phyloP scores from a whole-genome alignment of 2,888 invertebrate genomes.

The Andrena marginata region DNA sequence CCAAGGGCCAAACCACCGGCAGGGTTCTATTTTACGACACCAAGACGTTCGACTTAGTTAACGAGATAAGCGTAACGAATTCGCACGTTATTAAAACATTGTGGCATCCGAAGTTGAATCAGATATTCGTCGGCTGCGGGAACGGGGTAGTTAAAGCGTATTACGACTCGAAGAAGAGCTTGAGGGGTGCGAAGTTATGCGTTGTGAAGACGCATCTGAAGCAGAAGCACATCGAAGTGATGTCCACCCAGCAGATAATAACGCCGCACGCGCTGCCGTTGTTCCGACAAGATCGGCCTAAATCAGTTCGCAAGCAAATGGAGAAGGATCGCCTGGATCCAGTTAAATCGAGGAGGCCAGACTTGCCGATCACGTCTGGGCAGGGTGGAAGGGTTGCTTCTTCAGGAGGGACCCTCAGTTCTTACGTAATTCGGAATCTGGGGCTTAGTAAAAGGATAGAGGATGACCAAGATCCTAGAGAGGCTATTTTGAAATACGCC shows the following conservation, averaged over 20 bases:
- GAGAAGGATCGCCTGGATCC: slow-evolving; percentile 96
- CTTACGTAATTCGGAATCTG: slow-evolving; percentile 97
- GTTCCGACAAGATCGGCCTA: slow-evolving; percentile 96
- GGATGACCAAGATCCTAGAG: slow-evolving; percentile 96
- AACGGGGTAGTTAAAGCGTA: slow-evolving; percentile 96
- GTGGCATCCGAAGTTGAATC: slow-evolving; percentile 99
- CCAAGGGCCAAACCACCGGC: slow-evolving; percentile 88
- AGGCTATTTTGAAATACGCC: slow-evolving; percentile 97
- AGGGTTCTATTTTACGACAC: slow-evolving; percentile 92
- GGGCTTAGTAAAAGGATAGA: slow-evolving; percentile 96
- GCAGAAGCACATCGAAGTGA: slow-evolving; percentile 93
- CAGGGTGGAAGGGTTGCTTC: slow-evolving; percentile 97
- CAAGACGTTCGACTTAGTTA: slow-evolving; percentile 90
- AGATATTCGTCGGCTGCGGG: slow-evolving; percentile 96
- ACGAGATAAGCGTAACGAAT: slow-evolving; percentile 91
- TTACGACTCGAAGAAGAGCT: slow-evolving; percentile 94
- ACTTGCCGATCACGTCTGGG: slow-evolving; percentile 94
- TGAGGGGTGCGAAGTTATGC: slow-evolving; percentile 96
- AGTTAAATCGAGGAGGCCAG: slow-evolving; percentile 92
- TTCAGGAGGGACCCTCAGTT: slow-evolving; percentile 97
- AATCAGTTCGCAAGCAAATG: slow-evolving; percentile 95
- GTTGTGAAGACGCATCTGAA: slow-evolving; percentile 93
- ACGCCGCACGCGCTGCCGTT: slow-evolving; percentile 98
- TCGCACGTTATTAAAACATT: slow-evolving; percentile 94
- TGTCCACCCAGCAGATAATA: slow-evolving; percentile 96